phyloP scores from a whole-genome alignment of 2,113 vertebrate species.

The Melanostigma gelatinosum region DNA sequence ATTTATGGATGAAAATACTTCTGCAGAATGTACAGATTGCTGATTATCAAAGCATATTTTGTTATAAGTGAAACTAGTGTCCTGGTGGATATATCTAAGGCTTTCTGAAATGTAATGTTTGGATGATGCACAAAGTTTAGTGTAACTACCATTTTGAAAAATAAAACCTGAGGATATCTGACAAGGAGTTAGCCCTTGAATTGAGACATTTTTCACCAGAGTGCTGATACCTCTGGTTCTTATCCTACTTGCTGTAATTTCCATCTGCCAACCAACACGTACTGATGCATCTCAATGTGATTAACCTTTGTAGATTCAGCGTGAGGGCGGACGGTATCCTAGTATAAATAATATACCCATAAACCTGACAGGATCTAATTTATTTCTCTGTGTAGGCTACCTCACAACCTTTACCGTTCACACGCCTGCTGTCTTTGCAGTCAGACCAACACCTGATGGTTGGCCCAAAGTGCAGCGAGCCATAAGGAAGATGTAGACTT shows the following conservation, averaged over 20 bases:
- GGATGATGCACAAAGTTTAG: background rate
- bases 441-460: constrained; percentile 32
- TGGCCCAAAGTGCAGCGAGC: constrained; percentile 36
- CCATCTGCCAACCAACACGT: background rate
- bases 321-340: constrained; percentile 36
- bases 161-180: background rate
- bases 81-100: background rate
- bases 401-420: constrained; percentile 56
- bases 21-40: background rate
- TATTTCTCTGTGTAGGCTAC: constrained; percentile 31
- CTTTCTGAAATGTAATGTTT: background rate
- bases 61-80: background rate
- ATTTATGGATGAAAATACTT: background rate
- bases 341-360: constrained; percentile 49
- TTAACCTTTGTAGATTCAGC: constrained; percentile 26
- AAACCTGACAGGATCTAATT: constrained; percentile 53
- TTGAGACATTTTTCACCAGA: background rate
- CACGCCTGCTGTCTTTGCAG: constrained; percentile 27
- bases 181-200: background rate
- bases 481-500: constrained; percentile 40
- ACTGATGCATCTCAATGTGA: constrained; percentile 11
- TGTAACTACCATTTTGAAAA: background rate
- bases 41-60: background rate
- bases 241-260: constrained; percentile 9
- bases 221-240: background rate